Base-by-base conservation (phyloP, 35 echinoderm and acorn worm genomes). In the Lytechinus pictus region DNA sequence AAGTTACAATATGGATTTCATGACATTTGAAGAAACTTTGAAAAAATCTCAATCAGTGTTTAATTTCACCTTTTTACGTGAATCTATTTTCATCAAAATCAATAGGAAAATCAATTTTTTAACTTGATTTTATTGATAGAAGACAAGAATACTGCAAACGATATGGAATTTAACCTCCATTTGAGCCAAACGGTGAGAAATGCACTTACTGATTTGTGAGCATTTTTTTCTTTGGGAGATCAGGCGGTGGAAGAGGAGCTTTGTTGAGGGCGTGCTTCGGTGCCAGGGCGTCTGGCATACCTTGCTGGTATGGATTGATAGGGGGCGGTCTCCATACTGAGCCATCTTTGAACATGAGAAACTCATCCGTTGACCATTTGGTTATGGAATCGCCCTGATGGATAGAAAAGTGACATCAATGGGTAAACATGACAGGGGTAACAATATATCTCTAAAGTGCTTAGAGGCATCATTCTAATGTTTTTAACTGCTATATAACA, bases 311-410 rank as follows among this genome's bases (percentile, higher is more conserved):
- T 27, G 98, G 98, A 86, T 99, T 98, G 55, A 99, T 92, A 21
- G 98, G 96, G 29, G 98, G 98, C 3, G 98, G 98, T 54, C 97
- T 96, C 97, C 98, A 99, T 86, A 97, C 95, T 3, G 98, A 99
- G 1, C 98, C 98, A 55, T 53, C 57, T 86, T 95, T 96, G 87
- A 99, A 99, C 98, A 99, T 99, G 6, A 95, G 90, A 72, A 99
- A 99, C 54, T 99, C 97, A 24, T 96, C 89, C 12, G 96, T 97
- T 19, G 54, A 94, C 98, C 98, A 99, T 28, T 98, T 97, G 52
- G 92, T 95, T 28, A 96, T 94, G 14, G 97, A 96, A 27, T 99
- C 96, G 9, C 98, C 98, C 98, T 99, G 87, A 7, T 79, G 19
- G 12, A 79, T 24, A 79, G 21, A 79, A 6, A 19, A 16, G n/a